Percentiles rank a stretch among this genome's conserved stretches.
phyloP scores from a whole-genome alignment of 2,797 vertebrate species.

The Leptoclinus maculatus region DNA sequence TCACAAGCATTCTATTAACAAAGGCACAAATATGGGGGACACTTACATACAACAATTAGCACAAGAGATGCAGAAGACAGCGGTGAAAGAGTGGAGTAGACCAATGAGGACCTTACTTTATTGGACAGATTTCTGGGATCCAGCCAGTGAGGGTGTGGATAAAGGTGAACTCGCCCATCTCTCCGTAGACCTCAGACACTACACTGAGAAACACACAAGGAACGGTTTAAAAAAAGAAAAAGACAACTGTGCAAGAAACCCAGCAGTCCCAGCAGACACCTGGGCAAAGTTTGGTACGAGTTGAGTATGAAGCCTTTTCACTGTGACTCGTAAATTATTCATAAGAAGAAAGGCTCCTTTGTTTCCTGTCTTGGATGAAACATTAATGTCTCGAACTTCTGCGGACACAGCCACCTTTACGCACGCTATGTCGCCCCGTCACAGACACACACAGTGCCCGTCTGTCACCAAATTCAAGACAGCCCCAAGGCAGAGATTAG shows the following conservation, averaged over 20 bases:
- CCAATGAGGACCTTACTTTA: constrained; percentile 85
- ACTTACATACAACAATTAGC: not conserved
- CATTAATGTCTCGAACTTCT: constrained; percentile 64
- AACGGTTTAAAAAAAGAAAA: not conserved
- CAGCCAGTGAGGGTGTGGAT: constrained; percentile 92
- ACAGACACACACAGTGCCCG: constrained; percentile 44
- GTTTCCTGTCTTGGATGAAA: constrained; percentile 71
- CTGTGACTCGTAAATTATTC: constrained; percentile 66
- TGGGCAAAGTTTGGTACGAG: constrained; percentile 41
- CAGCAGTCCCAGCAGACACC: constrained; percentile 26
- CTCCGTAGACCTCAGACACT: constrained; percentile 72
- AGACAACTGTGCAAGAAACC: not conserved
- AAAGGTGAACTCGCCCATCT: constrained; percentile 90
- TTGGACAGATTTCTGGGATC: constrained; percentile 90
- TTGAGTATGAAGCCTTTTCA: constrained; percentile 39
- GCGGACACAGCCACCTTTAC: constrained; percentile 59
- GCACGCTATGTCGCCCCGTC: constrained; percentile 49
- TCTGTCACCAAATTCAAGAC: constrained; percentile 53
- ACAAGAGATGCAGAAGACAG: not conserved
- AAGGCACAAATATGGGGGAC: not conserved
- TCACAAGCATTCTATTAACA: not conserved
- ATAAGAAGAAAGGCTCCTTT: constrained; percentile 45
- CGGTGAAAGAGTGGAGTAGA: not conserved
- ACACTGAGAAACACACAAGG: constrained; percentile 76
- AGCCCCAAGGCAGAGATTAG: constrained; percentile 35